Evolutionary conservation across 1,140 invertebrate species (phyloP), one percentile per base, ranked within the genome.

Genomic region (Aporrectodea caliginosa): DNA sequence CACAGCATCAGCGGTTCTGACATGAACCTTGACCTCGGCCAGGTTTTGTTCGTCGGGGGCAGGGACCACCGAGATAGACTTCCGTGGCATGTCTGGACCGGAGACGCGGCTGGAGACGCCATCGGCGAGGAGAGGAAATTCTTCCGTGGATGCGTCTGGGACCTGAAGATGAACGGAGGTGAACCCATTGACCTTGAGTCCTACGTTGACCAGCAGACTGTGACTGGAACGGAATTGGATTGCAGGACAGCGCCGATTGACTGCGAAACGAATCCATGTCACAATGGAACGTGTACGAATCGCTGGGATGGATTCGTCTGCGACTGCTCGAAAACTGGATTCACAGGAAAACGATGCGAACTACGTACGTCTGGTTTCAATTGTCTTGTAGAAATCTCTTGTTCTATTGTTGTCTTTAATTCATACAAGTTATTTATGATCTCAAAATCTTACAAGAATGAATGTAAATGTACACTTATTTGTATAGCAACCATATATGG

Each of bases 41-140:
- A 35, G 29, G 75, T 32, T 43, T 68, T 81, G 16, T 81, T 75
- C 69, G 32, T 81, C 0, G 81, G 81, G 0, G 77, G 73, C 1
- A 78, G 78, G 12, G 79, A 83, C 33, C 75, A 82, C 32, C 74
- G 43, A n/a, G 30, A 31, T 1, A 72, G 74, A 16, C 77, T 85
- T 16, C 85, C 86, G 2, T 87, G 86, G 86, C 69, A 83, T n/a
- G 69, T 84, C 0, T 87, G 85, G 83, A 80, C 84, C n/a, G 43
- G 43, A 12, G 43, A 58, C 43, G 22, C 43, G 43, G 43, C 43
- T 58, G 43, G 43, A 58, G 22, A 12, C 22, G 43, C 43, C 43
- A 6, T 58, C 22, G 35, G 35, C 12, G 80, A 84, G 33, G 83
- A 83, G 6, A 22, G 73, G 33, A 75, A 77, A 1, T 70, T n/a